Evolutionary conservation across 2,797 vertebrate genomes (phyloP).

Genomic region (Epinephelus malabaricus): DNA sequence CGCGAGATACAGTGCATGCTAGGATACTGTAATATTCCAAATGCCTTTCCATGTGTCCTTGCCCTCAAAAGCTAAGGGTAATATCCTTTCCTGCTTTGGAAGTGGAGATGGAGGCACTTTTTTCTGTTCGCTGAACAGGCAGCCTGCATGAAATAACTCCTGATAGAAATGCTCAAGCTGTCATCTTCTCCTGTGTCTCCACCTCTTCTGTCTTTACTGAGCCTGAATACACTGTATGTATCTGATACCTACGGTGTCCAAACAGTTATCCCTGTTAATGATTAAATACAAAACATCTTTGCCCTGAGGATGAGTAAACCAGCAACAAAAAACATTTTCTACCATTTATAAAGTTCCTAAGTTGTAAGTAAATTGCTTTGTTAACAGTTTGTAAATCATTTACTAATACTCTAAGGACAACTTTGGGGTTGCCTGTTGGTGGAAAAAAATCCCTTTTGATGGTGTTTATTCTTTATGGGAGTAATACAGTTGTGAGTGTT

Average conservation of each 20-base stretch:
- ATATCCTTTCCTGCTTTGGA: constrained; percentile 70
- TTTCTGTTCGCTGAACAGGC: constrained; percentile 79
- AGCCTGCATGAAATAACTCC: constrained; percentile 78
- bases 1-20: constrained; percentile 35
- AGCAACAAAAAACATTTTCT: neutral
- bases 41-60: constrained; percentile 77
- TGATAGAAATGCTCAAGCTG: constrained; percentile 63
- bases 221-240: neutral
- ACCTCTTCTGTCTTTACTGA: constrained; percentile 34
- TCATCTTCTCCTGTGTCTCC: constrained; percentile 44
- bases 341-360: neutral
- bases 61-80: constrained; percentile 73
- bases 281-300: neutral
- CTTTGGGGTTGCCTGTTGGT: no score
- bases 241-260: constrained; percentile 8
- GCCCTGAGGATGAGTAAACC: neutral
- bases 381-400: neutral
- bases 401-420: no score
- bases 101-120: constrained; percentile 66
- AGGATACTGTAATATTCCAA: constrained; percentile 62
- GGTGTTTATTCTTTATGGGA: no score
- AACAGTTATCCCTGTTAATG: constrained; percentile 12
- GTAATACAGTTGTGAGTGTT: no score
- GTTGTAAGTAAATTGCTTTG: neutral
- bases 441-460: no score